Percentiles rank a stretch among this genome's conserved stretches.
Evolutionary conservation across 2,797 vertebrate genomes (phyloP).

Genomic region (Schizothorax lantsangensis): DNA sequence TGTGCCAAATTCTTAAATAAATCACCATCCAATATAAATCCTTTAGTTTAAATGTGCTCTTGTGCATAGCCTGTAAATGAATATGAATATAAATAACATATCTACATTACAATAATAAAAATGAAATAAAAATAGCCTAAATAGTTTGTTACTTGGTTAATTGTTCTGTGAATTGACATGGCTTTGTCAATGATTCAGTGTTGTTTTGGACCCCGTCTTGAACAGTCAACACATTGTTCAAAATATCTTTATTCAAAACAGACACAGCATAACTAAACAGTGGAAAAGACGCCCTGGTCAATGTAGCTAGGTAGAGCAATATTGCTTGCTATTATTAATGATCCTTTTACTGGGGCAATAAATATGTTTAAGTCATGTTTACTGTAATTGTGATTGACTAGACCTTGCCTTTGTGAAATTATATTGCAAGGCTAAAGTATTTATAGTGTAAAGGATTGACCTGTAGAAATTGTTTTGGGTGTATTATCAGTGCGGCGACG

Average conservation of each 20-base stretch:
- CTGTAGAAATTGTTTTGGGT: slow-evolving; percentile 48
- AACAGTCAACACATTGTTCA: background rate
- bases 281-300: background rate
- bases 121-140: too few relatives aligned
- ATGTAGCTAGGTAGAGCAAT: background rate
- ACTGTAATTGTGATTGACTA: slow-evolving; percentile 32
- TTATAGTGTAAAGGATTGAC: slow-evolving; percentile 38
- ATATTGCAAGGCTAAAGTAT: slow-evolving; percentile 40
- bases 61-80: too few relatives aligned
- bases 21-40: background rate
- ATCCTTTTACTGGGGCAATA: slow-evolving; percentile 30
- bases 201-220: background rate
- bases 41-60: too few relatives aligned
- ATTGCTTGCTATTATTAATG: background rate
- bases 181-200: background rate
- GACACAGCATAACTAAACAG: background rate
- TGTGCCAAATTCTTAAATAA: background rate
- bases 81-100: too few relatives aligned
- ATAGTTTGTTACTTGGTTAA: too few relatives aligned
- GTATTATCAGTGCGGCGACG: slow-evolving; percentile 41
- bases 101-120: too few relatives aligned
- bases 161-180: too few relatives aligned
- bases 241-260: background rate
- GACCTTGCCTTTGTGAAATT: slow-evolving; percentile 13
- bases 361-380: slow-evolving; percentile 35